Evolutionary conservation across 2,888 invertebrate species (phyloP), one percentile per base, ranked within the genome.

Genomic region (Corbicula japonica): DNA sequence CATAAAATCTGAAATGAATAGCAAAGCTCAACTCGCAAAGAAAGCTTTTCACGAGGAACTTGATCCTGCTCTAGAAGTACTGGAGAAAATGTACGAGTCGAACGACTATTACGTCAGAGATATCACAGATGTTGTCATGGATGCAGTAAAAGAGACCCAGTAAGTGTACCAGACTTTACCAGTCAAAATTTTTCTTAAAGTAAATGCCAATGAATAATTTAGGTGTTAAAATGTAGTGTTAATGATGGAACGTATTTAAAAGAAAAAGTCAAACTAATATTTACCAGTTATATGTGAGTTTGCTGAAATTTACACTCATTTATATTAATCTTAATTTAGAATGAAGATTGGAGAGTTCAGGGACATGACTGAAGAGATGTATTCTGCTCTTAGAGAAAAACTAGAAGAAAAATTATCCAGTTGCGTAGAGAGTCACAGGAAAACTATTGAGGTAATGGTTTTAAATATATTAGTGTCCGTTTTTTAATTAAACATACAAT

Each of bases 81-180:
- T 61, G 50, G 60, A 10, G 21, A 61, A 46, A 38, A 77, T 81
- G 77, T 81, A 81, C 52, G 75, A 81, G 2, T 38, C 28, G 28
- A 81, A 81, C 58, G 66, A 77, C 15, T 77, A 77, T 23, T 63
- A 81, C 46, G 23, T 77, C 12, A 74, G 50, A 48, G 77, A 77
- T 56, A 52, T 77, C n/a, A 38, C 63, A 8, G 72, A 81, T 41
- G 50, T 30, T 32, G n/a, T 65, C 0, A 23, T 62, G 23, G 30
- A 30, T 30, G 62, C 28, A 4, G 12, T 52, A 28, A 12, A 52
- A n/a, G n/a, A 52, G 35, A 34, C 52, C 12, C 28, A 15, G 62
- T 71, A 52, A 41, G 61, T 61, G 15, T 30, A 54, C 2, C 12
- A n/a, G n/a, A n/a, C n/a, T n/a, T n/a, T n/a, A n/a, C n/a, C n/a